These are phyloP conservation scores for Oscheius sp. DNA, from an alignment of 2,888 invertebrate genomes.

Conservation along the genomic window DNA sequence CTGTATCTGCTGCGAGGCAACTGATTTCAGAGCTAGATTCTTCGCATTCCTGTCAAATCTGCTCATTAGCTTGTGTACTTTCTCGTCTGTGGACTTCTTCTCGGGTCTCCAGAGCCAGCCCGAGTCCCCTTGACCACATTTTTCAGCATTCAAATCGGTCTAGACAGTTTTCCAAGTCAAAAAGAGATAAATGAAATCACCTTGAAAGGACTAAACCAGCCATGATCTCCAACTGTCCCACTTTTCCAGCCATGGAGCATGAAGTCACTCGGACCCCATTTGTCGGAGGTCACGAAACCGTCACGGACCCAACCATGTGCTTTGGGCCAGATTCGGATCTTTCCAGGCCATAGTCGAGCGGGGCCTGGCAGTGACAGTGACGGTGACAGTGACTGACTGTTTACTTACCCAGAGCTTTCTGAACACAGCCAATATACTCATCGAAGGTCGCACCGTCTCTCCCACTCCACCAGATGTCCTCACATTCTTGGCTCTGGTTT, in stretches of 20 bases:
- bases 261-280: conserved; percentile 53
- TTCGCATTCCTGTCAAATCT: conserved; percentile 53
- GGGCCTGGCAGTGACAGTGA: conserved; percentile 38
- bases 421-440: conserved; percentile 68
- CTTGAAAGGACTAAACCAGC: conserved; percentile 59
- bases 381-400: conserved; percentile 23
- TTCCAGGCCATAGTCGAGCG: conserved; percentile 60
- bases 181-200: conserved; percentile 33
- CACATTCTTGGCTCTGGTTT: conserved; percentile 58
- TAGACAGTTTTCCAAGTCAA: conserved; percentile 26
- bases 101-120: conserved; percentile 44
- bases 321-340: conserved; percentile 60
- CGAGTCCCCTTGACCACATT: conserved; percentile 42
- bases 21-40: conserved; percentile 46
- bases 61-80: conserved; percentile 30
- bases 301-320: conserved; percentile 65
- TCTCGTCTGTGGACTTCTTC: conserved; percentile 41
- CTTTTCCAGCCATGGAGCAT: conserved; percentile 69
- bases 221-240: conserved; percentile 45
- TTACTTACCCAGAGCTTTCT: conserved; percentile 58
- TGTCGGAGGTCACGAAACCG: conserved; percentile 60
- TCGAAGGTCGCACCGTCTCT: conserved; percentile 67
- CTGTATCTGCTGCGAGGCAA: conserved; percentile 55
- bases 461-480: conserved; percentile 62
- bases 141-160: conserved; percentile 41